Evolutionary conservation across 2,113 vertebrate species (phyloP), one percentile per base, ranked within the genome.

Genomic region (Ochotona curzoniae): DNA sequence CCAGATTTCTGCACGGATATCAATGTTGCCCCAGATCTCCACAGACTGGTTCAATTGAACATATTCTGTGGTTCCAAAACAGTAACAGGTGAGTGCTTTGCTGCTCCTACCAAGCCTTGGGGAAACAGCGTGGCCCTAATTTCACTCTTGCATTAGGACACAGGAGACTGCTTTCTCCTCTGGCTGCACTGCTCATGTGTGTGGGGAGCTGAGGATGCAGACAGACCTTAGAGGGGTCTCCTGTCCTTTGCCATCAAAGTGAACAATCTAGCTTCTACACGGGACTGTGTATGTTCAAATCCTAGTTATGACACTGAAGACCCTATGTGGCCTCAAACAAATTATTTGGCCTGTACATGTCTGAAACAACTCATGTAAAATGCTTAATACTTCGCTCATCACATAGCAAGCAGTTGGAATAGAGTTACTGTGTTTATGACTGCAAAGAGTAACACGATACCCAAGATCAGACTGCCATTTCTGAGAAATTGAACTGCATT

Each of bases 381-480:
- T 83, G 67, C 8, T 81, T 81, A 91, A 47, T 71, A 64, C 23
- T 1, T 28, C 51, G 5, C 7, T 5, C 30, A 28, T 30, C 28
- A 79, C 10, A 35, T 28, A n/a, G 25, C 15, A 64, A 71, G 54
- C 47, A 7, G 8, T 95, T 8, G 82, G 54, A 91, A 96, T 12
- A 32, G 75, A 66, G 26, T 38, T 83, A 32, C 70, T 95, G 61
- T 51, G 89, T 89, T 82, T 78, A 83, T 51, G 51, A 89, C 49
- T 87, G 63, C 78, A 90, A 78, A 70, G 28, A 4, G 12, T 49
- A 76, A 2, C 30, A 74, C 70, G n/a, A 69, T 13, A 49, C 69
- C 51, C 35, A 89, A 69, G 26, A 74, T 32, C 2, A 84, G 57
- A 32, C 47, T 67, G 17, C 88, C 44, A 95, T 35, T 88, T 81